Evolutionary conservation across 2,113 vertebrate genomes (phyloP), one percentile per base, ranked within the genome.

Genomic region (Podarcis raffonei): DNA sequence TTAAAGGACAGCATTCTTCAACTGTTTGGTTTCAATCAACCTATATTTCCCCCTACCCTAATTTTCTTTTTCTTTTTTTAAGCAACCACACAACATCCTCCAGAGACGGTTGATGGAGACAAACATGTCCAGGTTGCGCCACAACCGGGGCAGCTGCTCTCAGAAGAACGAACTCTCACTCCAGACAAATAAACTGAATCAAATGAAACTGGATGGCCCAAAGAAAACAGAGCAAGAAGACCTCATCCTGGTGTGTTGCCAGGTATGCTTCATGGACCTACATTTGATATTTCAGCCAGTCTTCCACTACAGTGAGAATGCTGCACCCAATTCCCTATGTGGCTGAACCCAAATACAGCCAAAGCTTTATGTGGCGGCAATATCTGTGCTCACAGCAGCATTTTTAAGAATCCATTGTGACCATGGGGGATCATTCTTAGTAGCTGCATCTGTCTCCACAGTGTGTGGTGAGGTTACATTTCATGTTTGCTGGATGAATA

Each of bases 1-100:
- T 53, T 53, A 53, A 53, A 53, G 48, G 48, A 53, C 48, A 53
- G 48, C 48, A 53, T 12, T 53, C 2, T 53, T 53, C 48, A 53
- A 53, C 48, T 53, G 6, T 68, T 30, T 77, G 68, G 65, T 57
- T 35, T 9, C 32, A 90, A 80, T 57, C 1, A 18, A 13, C 22
- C n/a, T 39, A 20, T 16, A 9, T 7, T 62, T 20, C 9, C 3
- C 37, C 72, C 90, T 72, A 59, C 35, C 69, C 1, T 86, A 76
- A 79, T 16, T 90, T 62, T 72, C 48, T 75, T 92, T 84, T 92
- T 91, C 42, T 48, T 59, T 39, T 90, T 71, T 92, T 77, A 93
- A 98, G 98, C 98, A 98, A 95, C 98, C 98, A 4, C 98, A 98
- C 35, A 97, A 97, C 39, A 98, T 98, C 86, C 96, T 98, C 89